Conservation (phyloP, 1,140 invertebrate species). For the Orius insidiosus region DNA sequence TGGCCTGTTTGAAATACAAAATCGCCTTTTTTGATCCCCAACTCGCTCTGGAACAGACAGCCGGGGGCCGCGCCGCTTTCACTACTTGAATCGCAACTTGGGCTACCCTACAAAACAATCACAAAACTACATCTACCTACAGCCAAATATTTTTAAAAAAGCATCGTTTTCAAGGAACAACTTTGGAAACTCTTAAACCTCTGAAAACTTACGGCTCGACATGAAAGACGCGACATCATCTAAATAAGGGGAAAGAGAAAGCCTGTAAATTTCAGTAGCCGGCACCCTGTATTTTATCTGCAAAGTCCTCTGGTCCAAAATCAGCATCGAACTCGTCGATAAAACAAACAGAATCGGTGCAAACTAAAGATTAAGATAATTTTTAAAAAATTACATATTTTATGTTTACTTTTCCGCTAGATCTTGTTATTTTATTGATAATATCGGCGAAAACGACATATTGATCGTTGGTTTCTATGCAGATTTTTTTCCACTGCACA, state of each 20-base stretch:
- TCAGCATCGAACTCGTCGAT: conserved; percentile 61
- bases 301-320: conserved; percentile 67
- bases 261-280: conserved; percentile 55
- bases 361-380: conserved; percentile 32
- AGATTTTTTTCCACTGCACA: conserved; percentile 65
- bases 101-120: conserved; percentile 19
- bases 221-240: conserved; percentile 76
- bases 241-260: conserved; percentile 65
- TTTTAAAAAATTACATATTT: not conserved
- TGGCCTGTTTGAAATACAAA: conserved; percentile 72
- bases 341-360: conserved; percentile 63
- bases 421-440: conserved; percentile 66
- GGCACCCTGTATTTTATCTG: conserved; percentile 72
- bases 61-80: conserved; percentile 20
- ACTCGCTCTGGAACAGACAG: conserved; percentile 39
- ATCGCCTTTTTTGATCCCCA: conserved; percentile 65
- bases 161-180: too few relatives aligned
- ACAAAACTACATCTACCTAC: conserved; percentile 1
- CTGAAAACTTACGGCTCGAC: conserved; percentile 45
- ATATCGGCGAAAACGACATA: conserved; percentile 82
- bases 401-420: conserved; percentile 67
- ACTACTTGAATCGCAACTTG: conserved; percentile 18
- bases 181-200: too few relatives aligned
- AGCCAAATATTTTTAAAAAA: too few relatives aligned
- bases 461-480: conserved; percentile 54